Base-by-base conservation (phyloP, 2,888 invertebrate species). In the Priocnemis perturbator region DNA sequence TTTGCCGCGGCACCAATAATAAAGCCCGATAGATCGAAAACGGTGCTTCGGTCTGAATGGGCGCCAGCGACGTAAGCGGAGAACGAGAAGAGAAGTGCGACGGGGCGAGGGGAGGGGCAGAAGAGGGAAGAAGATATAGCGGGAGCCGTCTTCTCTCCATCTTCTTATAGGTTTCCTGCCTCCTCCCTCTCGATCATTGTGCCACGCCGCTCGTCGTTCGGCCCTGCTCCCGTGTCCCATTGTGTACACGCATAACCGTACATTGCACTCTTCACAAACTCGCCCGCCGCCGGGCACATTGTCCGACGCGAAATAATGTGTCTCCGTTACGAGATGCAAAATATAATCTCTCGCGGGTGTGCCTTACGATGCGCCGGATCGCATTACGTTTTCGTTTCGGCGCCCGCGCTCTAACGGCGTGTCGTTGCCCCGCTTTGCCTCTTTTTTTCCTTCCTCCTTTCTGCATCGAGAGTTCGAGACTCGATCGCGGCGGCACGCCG, bases 131-230 rank as follows among this genome's bases (percentile, higher is more conserved):
- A 65, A 65, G 67, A 64, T 76, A 55, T 55, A 69, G 55, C 66
- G 69, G 71, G 53, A 50, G 56, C 57, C 14, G 50, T 50, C 17
- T 17, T 50, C 60, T 26, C 17, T 11, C 14, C 56, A 47, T 61
- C 68, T 64, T 48, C 50, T 68, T 64, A 76, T 76, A 72, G 67
- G 67, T 76, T 74, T 79, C 78, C 74, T 68, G 72, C 61, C 21
- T 61, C 62, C 50, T 17, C 50, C n/a, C 50, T 47, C 66, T 58
- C 59, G 65, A 71, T 72, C 59, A 61, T 57, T 60, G 65, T 69
- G 37, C 44, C 17, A 17, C n/a, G 50, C n/a, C 47, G 15, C n/a
- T 57, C 30, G 30, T n/a, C 57, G 57, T 30, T 17, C 57, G 4
- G 37, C 20, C 57, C 17, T n/a, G 57, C n/a, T 44, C 59, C 50